Conservation (phyloP, 2,888 invertebrate species). For the Noctua janthe region DNA sequence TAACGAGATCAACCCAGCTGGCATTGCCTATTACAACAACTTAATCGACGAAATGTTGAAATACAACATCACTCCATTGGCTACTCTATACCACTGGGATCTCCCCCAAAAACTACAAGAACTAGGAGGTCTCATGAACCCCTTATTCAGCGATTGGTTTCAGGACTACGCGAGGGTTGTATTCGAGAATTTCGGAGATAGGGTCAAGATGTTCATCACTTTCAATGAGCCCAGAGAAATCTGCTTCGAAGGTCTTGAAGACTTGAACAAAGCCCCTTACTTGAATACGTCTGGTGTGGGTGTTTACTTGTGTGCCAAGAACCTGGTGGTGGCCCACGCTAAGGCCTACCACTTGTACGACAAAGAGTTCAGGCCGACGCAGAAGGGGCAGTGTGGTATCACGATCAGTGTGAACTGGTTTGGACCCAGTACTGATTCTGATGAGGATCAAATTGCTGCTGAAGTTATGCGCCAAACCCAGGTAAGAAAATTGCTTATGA, state of each 20-base stretch:
- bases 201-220: constrained; percentile 90
- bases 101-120: constrained; percentile 88
- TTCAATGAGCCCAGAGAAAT: constrained; percentile 89
- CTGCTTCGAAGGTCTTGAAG: constrained; percentile 84
- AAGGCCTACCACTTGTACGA: constrained; percentile 82
- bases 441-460: constrained; percentile 57
- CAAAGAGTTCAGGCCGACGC: constrained; percentile 74
- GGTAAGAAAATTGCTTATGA: constrained; percentile 20
- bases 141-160: constrained; percentile 83
- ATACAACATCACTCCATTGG: constrained; percentile 91
- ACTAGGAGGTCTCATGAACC: constrained; percentile 88
- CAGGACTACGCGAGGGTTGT: constrained; percentile 85
- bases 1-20: constrained; percentile 89
- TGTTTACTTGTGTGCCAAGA: constrained; percentile 87
- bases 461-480: constrained; percentile 57
- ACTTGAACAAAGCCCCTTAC: constrained; percentile 73
- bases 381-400: constrained; percentile 73
- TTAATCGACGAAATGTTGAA: constrained; percentile 91
- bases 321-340: constrained; percentile 89
- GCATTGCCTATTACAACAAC: constrained; percentile 91
- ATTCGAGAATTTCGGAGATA: constrained; percentile 85
- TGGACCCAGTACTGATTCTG: constrained; percentile 75
- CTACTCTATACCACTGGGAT: constrained; percentile 90
- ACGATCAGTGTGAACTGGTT: constrained; percentile 71
- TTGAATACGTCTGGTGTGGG: constrained; percentile 81